Conservation (phyloP, 2,113 vertebrate species). For the Mormyrus lacerda region DNA sequence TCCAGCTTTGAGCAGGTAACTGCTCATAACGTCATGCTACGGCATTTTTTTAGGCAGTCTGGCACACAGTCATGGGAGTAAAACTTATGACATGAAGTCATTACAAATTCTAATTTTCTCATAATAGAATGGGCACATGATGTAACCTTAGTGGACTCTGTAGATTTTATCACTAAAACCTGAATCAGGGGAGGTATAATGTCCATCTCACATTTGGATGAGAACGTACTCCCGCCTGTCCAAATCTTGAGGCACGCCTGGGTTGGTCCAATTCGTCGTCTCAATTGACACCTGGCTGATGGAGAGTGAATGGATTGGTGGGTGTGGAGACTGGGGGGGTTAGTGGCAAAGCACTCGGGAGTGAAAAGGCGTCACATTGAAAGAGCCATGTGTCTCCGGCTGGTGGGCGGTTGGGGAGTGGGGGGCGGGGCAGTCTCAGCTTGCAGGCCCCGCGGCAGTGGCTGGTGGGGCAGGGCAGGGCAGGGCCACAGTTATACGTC, state of each 20-base stretch:
- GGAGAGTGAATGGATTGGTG: not conserved
- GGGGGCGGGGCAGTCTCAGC: constrained; percentile 13
- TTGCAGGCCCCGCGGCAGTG: constrained; percentile 21
- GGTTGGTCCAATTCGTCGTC: not conserved
- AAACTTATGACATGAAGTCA: not conserved
- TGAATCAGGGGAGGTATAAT: not conserved
- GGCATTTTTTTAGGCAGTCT: not conserved
- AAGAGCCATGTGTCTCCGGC: constrained; percentile 23
- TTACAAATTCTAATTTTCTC: not conserved
- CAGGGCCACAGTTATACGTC: not conserved
- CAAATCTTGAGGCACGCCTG: not conserved
- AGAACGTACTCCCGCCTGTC: not conserved
- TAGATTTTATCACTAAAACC: not conserved
- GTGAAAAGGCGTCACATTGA: constrained; percentile 20
- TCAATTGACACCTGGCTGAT: constrained; percentile 3
- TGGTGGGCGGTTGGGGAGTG: not conserved
- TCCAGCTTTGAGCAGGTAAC: not conserved
- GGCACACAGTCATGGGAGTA: not conserved
- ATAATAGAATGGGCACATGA: not conserved
- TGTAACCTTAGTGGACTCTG: not conserved
- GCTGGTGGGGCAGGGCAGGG: not conserved
- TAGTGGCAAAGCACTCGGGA: not conserved
- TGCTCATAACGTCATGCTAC: not conserved
- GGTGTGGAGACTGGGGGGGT: not conserved
- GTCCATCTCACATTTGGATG: not conserved